A percentile compares a stretch with the other conserved stretches of the same genome.
phyloP scores from a whole-genome alignment of 2,797 vertebrate genomes.

The Picus viridis region DNA sequence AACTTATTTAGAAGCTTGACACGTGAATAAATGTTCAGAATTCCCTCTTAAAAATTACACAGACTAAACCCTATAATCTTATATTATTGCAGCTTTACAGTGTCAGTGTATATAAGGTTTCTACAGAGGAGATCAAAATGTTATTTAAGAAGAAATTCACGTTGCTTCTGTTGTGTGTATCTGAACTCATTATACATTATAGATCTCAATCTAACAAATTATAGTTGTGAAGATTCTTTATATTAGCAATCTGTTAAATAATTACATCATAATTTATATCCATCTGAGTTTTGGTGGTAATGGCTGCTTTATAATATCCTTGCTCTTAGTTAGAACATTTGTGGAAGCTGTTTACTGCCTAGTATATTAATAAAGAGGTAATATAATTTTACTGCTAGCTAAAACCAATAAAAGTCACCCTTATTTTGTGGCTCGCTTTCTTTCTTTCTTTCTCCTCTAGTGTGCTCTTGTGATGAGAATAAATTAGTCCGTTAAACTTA shows the following conservation, averaged over 20 bases:
- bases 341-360: neutral
- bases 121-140: neutral
- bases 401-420: slow-evolving; percentile 30
- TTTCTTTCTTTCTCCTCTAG: neutral
- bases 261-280: neutral
- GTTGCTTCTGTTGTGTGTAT: neutral
- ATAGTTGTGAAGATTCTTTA: neutral
- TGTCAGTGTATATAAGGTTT: neutral
- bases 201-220: neutral
- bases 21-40: neutral
- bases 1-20: neutral
- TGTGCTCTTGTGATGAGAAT: neutral
- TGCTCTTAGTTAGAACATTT: neutral
- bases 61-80: neutral
- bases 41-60: neutral
- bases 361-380: slow-evolving; percentile 12
- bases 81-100: neutral
- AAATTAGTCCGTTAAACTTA: neutral
- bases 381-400: slow-evolving; percentile 18
- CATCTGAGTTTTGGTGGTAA: neutral
- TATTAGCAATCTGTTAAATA: neutral
- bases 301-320: neutral
- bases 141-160: neutral
- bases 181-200: neutral
- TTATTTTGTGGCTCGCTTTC: slow-evolving; percentile 12